Evolutionary conservation across 1,140 invertebrate genomes (phyloP).

Genomic region (Cydia splendana): DNA sequence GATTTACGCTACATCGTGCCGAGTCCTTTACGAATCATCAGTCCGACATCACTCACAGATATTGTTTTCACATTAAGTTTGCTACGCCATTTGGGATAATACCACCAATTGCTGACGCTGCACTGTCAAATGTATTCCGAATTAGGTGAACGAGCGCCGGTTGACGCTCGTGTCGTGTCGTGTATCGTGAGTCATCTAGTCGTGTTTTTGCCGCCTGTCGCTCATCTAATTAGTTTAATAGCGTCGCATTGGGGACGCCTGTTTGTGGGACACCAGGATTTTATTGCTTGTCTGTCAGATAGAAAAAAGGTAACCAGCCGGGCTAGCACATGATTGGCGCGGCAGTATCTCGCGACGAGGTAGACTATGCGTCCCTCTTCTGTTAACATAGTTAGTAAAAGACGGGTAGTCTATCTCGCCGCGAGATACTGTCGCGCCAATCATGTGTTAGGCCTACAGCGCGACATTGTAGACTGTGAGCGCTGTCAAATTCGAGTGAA

Average conservation of each 20-base stretch:
- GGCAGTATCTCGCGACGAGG: too few relatives aligned
- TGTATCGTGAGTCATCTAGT: conserved; percentile 6
- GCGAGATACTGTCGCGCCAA: too few relatives aligned
- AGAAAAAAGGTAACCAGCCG: background rate
- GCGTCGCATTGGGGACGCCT: conserved; percentile 10
- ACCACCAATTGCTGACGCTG: background rate
- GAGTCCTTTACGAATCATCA: too few relatives aligned
- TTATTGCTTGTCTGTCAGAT: background rate
- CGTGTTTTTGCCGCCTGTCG: background rate
- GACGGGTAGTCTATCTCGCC: too few relatives aligned
- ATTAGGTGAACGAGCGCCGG: background rate
- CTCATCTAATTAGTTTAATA: conserved; percentile 21
- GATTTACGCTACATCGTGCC: too few relatives aligned
- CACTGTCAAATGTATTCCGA: background rate
- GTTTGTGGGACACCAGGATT: conserved; percentile 16
- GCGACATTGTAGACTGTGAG: background rate
- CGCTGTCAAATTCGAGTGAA: background rate
- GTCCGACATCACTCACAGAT: too few relatives aligned
- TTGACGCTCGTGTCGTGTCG: background rate
- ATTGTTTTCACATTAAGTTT: background rate
- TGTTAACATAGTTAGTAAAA: too few relatives aligned
- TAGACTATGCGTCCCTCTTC: too few relatives aligned
- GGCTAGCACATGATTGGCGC: too few relatives aligned
- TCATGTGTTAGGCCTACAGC: too few relatives aligned
- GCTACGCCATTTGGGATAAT: background rate